Evolutionary conservation across 2,113 vertebrate genomes (phyloP), one percentile per base, ranked within the genome.

Genomic region (Corydoras maculifer): DNA sequence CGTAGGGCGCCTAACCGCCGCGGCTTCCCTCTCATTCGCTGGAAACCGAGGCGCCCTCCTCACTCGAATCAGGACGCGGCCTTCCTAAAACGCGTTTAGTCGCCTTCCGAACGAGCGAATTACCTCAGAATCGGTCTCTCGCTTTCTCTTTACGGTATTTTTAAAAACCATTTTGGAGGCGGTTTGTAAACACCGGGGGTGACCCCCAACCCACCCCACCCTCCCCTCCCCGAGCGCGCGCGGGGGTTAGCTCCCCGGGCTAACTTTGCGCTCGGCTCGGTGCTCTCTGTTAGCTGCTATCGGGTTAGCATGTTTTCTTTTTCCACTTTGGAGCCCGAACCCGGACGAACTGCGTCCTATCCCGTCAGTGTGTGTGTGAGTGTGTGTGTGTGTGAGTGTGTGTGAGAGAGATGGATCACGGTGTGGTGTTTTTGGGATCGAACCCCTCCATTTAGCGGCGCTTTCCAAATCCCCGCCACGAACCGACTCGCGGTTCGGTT

Each of bases 271-370:
- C 51, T 64, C 69, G 79, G 80, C 74, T 70, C 51, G 72, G 79
- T 82, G 80, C 79, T 70, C 12, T 4, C 12, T 4, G 8, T 50
- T 69, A 69, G 35, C 67, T n/a, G 68, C 58, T 82, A 77, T 75
- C 65, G 49, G 10, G 66, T 18, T 70, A 81, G 78, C 75, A 78
- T 79, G 18, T 15, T 49, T 25, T 53, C 12, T 54, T 5, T 25
- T 7, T 61, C 10, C 57, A 11, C 49, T 49, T 61, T 57, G 55
- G n/a, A 29, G 30, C 55, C 2, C 4, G 50, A 49, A 50, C 29
- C 18, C 9, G 14, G 11, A 43, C 35, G n/a, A 54, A 54, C 54
- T 14, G n/a, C 54, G 14, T n/a, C 12, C 12, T 57, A n/a, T 3
- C 54, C 12, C 13, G 15, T n/a, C 6, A 57, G 12, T 13, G 12